Base-by-base conservation (phyloP, 2,888 invertebrate genomes). In the Elgonia sp. region DNA sequence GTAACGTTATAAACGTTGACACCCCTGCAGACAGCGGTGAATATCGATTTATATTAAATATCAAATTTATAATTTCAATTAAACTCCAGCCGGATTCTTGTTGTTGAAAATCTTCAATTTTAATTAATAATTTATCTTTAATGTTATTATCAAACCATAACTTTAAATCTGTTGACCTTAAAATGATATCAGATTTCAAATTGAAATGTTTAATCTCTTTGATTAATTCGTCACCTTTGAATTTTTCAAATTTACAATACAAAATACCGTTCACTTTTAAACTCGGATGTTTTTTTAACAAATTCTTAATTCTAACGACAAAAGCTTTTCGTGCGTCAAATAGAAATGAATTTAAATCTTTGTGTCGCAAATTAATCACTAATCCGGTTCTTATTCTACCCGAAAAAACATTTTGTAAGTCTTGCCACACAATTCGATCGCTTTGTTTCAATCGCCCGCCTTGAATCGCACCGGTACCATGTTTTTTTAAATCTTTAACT, bases 41-140 rank as follows among this genome's bases (percentile, higher is more conserved):
- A 69, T 87, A 90, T 86, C 76, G 42, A 72, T 90, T 90, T 20
- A 91, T 89, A 69, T 91, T 90, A 10, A 90, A 50, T 6, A 72
- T 72, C 57, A 90, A 62, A 82, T 88, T 80, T 14, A 90, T 21
- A n/a, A n/a, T n/a, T n/a, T n/a, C n/a, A n/a, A n/a, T n/a, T n/a
- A n/a, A n/a, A n/a, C n/a, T n/a, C n/a, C 55, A 76, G 0, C 62
- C 83, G 0, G 69, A 69, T 69, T 62, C 62, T 62, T 77, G 42
- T 37, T 62, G 16, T 20, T 77, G 60, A 42, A 77, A 84, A n/a
- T 70, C 62, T 62, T 77, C 76, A 20, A 77, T 50, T 69, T 76
- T 84, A 10, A 18, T 39, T 40, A 77, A 16, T 16, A 84, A n/a
- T 76, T 84, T 42, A 16, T 83, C 67, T 42, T 9, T 67, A 67